Conservation (phyloP, 2,113 vertebrate genomes). For the Sphyrna mokarran region DNA sequence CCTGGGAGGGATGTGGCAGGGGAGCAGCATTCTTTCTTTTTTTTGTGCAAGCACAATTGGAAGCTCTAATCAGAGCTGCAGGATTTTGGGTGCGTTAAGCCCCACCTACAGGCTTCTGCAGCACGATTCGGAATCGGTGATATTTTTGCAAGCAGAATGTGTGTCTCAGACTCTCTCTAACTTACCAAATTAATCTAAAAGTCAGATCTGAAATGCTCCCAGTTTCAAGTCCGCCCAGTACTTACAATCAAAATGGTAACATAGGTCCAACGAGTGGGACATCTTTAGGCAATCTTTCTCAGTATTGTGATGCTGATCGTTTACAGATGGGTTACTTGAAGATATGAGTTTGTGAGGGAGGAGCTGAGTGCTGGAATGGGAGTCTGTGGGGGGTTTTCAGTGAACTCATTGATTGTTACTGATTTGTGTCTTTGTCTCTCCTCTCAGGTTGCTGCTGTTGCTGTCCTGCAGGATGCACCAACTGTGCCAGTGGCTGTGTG, state of each 20-base stretch:
- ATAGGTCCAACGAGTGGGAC: neutral
- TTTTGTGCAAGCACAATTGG: no score
- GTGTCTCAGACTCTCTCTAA: no score
- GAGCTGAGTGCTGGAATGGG: neutral
- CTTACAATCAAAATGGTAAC: neutral
- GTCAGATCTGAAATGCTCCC: neutral
- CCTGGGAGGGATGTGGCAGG: no score
- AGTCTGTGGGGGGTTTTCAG: neutral
- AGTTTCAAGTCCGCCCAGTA: no score
- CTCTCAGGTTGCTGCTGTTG: constrained; percentile 78
- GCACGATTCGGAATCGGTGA: no score
- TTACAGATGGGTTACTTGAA: neutral
- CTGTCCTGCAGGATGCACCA: constrained; percentile 64
- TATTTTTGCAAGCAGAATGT: no score
- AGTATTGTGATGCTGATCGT: neutral
- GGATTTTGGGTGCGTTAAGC: no score
- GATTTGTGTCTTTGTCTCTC: fast-evolving
- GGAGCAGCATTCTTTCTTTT: no score
- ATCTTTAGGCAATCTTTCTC: neutral
- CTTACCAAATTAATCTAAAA: no score
- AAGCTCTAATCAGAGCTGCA: no score
- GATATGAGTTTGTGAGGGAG: neutral
- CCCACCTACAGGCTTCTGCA: no score
- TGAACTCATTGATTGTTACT: neutral
- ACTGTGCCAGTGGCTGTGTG: constrained; percentile 83